Evolutionary conservation across 35 echinoderm and acorn worm genomes (phyloP).

Genomic region (Ptychodera flava): DNA sequence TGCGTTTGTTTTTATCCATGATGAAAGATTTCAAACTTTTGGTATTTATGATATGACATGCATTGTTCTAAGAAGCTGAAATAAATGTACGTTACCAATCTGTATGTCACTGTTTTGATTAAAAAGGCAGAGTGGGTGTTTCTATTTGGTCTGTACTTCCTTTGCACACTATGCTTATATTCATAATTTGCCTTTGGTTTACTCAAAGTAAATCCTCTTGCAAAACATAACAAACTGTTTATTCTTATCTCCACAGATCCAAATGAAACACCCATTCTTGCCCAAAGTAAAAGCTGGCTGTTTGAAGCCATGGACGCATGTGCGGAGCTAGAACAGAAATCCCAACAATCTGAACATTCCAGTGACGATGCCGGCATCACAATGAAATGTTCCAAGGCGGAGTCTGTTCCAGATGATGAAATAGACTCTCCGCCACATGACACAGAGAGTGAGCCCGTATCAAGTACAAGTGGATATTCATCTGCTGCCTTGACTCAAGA

Average conservation of each 20-base stretch:
- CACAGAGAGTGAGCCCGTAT: neutral
- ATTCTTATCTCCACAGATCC: neutral
- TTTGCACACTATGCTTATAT: no score
- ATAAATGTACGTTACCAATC: no score
- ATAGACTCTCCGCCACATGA: neutral
- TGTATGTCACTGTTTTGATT: no score
- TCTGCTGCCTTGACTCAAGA: neutral
- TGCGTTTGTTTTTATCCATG: no score
- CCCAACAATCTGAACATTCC: slow-evolving; percentile 35
- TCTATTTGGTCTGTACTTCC: no score
- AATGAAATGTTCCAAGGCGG: neutral
- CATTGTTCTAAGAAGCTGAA: no score
- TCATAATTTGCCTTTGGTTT: no score
- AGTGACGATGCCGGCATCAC: neutral
- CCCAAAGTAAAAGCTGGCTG: slow-evolving; percentile 91
- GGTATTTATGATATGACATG: no score
- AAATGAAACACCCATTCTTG: slow-evolving; percentile 14
- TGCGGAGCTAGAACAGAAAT: slow-evolving; percentile 71
- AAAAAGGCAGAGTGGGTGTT: no score
- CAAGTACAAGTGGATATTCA: neutral
- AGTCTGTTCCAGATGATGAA: neutral
- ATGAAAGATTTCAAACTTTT: no score
- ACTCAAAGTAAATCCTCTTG: no score
- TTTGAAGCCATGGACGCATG: slow-evolving; percentile 97
- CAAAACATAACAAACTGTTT: no score